These are phyloP conservation scores for Hydrolagus affinis DNA, from an alignment of 2,113 vertebrate species.

Conservation along the genomic window DNA sequence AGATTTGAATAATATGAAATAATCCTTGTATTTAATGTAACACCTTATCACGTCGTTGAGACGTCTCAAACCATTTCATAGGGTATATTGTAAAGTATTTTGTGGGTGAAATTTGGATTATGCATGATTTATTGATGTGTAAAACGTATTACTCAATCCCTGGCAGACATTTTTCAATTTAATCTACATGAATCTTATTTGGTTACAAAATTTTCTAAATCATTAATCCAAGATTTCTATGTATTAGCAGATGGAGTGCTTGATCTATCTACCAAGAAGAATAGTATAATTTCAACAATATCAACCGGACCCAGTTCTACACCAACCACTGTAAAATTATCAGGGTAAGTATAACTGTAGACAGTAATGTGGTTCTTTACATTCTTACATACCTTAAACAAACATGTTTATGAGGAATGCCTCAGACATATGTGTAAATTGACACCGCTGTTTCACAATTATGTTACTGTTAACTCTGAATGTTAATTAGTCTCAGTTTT, in stretches of 20 bases:
- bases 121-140: background rate
- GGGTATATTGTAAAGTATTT: too few species aligned
- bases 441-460: background rate
- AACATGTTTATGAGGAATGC: background rate
- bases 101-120: background rate
- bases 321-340: slow-evolving; percentile 47
- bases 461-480: background rate
- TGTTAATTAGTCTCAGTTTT: background rate
- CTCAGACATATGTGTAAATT: background rate
- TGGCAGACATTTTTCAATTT: background rate
- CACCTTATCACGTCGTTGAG: too few species aligned
- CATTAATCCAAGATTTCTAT: slow-evolving; percentile 18
- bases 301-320: slow-evolving; percentile 58
- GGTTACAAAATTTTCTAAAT: background rate
- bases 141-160: slow-evolving; percentile 17
- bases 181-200: background rate
- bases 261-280: slow-evolving; percentile 89
- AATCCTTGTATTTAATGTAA: too few species aligned
- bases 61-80: too few species aligned
- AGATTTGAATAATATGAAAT: too few species aligned
- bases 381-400: background rate
- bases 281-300: slow-evolving; percentile 62
- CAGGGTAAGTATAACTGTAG: slow-evolving; percentile 67
- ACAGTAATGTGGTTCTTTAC: background rate
- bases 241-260: slow-evolving; percentile 77